Conservation (phyloP, 2,113 vertebrate genomes). For the Silurus asotus region DNA sequence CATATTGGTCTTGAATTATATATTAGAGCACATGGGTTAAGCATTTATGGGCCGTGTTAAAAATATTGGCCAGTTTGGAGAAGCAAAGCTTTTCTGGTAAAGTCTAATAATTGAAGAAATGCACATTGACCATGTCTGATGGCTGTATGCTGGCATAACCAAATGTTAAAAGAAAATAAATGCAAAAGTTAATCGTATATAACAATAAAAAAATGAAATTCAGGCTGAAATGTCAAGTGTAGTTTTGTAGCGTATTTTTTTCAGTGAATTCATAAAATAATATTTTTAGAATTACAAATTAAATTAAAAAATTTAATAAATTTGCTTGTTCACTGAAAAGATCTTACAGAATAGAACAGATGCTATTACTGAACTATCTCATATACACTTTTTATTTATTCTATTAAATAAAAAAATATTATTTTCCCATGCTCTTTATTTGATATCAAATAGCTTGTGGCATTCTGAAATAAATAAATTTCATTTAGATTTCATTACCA, state of each 20-base stretch:
- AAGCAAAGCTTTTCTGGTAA: not conserved
- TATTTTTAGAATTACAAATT: not conserved
- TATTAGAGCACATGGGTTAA: not conserved
- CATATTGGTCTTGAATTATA: not conserved
- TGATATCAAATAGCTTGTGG: not conserved
- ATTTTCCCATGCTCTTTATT: not conserved
- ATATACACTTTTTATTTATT: not conserved
- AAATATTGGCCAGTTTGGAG: not conserved
- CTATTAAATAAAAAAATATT: not conserved
- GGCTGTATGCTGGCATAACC: not conserved
- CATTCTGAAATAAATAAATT: constrained; percentile 26
- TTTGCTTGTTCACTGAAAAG: not conserved
- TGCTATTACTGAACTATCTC: not conserved
- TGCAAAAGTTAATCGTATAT: not conserved
- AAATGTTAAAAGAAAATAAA: not conserved
- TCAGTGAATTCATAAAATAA: not conserved
- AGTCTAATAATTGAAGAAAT: not conserved
- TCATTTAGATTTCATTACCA: constrained; percentile 19
- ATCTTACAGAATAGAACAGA: not conserved
- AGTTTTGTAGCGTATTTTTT: not conserved
- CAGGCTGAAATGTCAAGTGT: constrained; percentile 8
- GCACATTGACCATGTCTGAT: not conserved
- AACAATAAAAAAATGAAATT: not conserved
- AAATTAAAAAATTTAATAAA: not conserved
- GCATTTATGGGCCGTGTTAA: not conserved